These are phyloP conservation scores for Ylistrum balloti DNA, from an alignment of 1,140 invertebrate genomes.

Conservation along the genomic window DNA sequence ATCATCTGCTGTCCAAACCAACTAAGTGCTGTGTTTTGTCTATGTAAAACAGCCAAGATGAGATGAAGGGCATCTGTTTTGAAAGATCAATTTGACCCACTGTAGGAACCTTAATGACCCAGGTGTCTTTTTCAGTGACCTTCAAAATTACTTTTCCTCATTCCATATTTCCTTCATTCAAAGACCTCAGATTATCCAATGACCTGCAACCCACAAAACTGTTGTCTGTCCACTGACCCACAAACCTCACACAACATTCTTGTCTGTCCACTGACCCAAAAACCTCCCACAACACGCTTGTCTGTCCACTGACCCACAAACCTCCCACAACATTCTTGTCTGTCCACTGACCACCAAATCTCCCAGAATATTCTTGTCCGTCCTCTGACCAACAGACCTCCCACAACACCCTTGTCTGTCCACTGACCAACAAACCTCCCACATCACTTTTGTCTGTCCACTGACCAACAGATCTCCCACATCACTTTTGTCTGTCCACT, in stretches of 20 bases:
- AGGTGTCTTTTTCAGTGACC: not conserved
- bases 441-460: no score
- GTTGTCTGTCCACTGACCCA: not conserved
- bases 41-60: not conserved
- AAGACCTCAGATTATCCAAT: no score
- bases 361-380: no score
- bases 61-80: slow-evolving; percentile 6
- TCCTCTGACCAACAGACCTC: not conserved
- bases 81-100: not conserved
- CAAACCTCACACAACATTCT: not conserved
- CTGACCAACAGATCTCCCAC: not conserved
- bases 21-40: slow-evolving; percentile 30
- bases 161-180: not conserved
- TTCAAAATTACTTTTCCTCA: not conserved
- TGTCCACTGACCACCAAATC: no score
- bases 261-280: not conserved
- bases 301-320: not conserved
- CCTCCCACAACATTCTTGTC: not conserved
- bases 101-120: not conserved
- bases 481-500: not conserved
- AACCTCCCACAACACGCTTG: not conserved
- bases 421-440: not conserved
- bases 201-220: no score
- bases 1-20: not conserved
- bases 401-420: no score